phyloP scores from a whole-genome alignment of 2,113 vertebrate species.

The Ophthalmolycus amberensis region DNA sequence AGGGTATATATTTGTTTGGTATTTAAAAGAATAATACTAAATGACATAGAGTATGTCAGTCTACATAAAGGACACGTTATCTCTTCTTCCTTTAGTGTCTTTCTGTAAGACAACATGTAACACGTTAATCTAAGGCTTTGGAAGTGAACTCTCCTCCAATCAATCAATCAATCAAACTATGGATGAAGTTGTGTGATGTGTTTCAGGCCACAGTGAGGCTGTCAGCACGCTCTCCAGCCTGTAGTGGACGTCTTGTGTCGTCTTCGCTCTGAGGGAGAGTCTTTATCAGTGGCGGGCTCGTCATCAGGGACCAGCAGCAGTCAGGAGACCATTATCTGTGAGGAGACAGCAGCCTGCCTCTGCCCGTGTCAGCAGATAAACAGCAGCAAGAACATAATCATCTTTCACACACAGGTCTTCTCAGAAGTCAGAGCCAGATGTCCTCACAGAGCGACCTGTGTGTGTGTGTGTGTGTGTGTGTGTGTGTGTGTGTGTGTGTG shows the following conservation, averaged over 20 bases:
- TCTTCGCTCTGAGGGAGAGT: not conserved
- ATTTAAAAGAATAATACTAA: not conserved
- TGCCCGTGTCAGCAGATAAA: conserved; percentile 75
- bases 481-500: no score
- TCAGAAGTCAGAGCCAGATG: conserved; percentile 62
- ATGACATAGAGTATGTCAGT: not conserved
- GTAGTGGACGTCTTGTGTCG: conserved; percentile 3
- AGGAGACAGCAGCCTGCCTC: conserved; percentile 67
- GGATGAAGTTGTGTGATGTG: not conserved
- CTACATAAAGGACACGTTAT: not conserved
- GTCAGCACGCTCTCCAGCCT: not conserved
- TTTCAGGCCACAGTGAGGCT: not conserved
- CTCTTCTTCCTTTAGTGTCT: not conserved
- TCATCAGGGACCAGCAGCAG: conserved; percentile 68
- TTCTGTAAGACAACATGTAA: not conserved
- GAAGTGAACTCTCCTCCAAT: not conserved
- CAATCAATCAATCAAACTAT: not conserved
- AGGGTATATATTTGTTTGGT: not conserved
- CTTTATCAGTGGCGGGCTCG: conserved; percentile 74
- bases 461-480: no score
- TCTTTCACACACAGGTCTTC: conserved; percentile 75
- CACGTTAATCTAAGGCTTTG: not conserved
- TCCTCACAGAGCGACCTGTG: conserved; percentile 15
- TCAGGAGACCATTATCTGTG: conserved; percentile 75
- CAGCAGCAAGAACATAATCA: conserved; percentile 76